Percentiles rank a stretch among this genome's conserved stretches.
phyloP scores from a whole-genome alignment of 1,140 invertebrate genomes.

The Varroa destructor region DNA sequence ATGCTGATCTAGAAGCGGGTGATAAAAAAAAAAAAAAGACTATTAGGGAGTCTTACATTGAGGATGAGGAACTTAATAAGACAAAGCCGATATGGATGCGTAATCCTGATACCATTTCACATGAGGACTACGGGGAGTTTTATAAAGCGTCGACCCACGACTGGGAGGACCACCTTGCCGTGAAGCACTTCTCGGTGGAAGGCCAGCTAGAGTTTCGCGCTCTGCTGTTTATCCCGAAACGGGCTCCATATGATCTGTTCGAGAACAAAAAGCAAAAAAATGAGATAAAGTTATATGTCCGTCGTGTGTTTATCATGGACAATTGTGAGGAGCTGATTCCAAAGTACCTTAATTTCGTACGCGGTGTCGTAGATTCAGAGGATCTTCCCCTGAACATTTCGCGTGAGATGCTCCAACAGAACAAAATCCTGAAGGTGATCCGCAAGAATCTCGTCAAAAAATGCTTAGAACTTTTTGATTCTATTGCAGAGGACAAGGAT shows the following conservation, averaged over 20 bases:
- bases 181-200: slow-evolving; percentile 97
- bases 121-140: slow-evolving; percentile 97
- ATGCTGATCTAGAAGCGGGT: slow-evolving; percentile 59
- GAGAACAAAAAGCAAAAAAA: slow-evolving; percentile 97
- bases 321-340: slow-evolving; percentile 97
- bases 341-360: slow-evolving; percentile 79
- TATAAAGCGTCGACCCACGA: slow-evolving; percentile 97
- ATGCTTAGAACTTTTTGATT: slow-evolving; percentile 87
- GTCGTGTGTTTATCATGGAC: slow-evolving; percentile 97
- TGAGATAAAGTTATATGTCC: slow-evolving; percentile 93
- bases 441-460: slow-evolving; percentile 98
- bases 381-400: slow-evolving; percentile 96
- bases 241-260: slow-evolving; percentile 93
- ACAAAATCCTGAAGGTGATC: slow-evolving; percentile 95
- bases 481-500: slow-evolving; percentile 87
- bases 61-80: slow-evolving; percentile 97
- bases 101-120: slow-evolving; percentile 90
- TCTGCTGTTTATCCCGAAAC: slow-evolving; percentile 79
- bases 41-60: slow-evolving; percentile 90
- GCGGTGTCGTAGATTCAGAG: slow-evolving; percentile 93
- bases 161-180: slow-evolving; percentile 96
- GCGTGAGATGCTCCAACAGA: slow-evolving; percentile 96
- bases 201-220: slow-evolving; percentile 95
- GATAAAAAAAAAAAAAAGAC: slow-evolving; percentile 89
- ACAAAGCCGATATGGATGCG: slow-evolving; percentile 98